A percentile compares a stretch with the other conserved stretches of the same genome.
phyloP scores from a whole-genome alignment of 2,797 vertebrate species.

The Nasua narica region DNA sequence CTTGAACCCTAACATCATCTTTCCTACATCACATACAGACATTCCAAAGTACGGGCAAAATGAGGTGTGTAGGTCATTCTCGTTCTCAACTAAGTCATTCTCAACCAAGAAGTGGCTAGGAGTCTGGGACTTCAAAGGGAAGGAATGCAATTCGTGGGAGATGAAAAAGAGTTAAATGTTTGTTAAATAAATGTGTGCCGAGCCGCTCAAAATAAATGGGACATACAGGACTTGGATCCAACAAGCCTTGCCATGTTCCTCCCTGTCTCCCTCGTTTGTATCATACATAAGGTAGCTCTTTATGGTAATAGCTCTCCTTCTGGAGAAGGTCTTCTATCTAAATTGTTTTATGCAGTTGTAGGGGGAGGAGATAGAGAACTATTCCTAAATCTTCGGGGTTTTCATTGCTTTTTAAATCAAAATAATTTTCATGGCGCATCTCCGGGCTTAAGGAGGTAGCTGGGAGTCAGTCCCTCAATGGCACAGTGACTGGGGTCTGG shows the following conservation, averaged over 20 bases:
- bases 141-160: not conserved
- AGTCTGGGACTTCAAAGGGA: not conserved
- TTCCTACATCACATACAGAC: too few relatives aligned
- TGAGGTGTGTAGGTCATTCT: not conserved
- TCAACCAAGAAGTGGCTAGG: not conserved
- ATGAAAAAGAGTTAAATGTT: not conserved
- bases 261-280: not conserved
- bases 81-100: not conserved
- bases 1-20: too few relatives aligned
- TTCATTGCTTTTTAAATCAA: not conserved
- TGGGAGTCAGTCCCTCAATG: not conserved
- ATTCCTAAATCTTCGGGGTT: not conserved
- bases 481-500: too few relatives aligned
- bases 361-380: not conserved
- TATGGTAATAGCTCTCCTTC: not conserved
- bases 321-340: not conserved
- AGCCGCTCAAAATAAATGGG: not conserved
- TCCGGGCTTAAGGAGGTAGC: not conserved
- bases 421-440: not conserved
- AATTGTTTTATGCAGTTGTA: not conserved
- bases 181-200: not conserved
- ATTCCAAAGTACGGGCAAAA: too few relatives aligned
- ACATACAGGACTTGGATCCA: not conserved
- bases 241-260: not conserved
- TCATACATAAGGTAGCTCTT: not conserved